Conservation (phyloP, 2,888 invertebrate species). For the Chymomyza caudatula region DNA sequence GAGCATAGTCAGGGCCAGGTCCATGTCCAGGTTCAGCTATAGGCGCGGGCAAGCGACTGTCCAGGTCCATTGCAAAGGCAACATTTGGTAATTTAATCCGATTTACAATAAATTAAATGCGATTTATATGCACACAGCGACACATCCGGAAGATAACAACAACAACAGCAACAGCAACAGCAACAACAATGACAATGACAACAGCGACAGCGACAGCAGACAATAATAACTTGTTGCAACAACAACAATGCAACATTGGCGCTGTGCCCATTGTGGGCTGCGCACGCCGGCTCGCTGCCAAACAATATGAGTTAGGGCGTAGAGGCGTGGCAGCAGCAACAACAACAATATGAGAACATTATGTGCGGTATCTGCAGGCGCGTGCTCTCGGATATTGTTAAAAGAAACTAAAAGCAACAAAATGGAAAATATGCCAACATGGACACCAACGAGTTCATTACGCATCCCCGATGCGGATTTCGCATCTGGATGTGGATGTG, state of each 20-base stretch:
- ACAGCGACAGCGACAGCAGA: conserved; percentile 24
- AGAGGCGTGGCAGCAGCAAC: neutral
- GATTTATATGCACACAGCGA: conserved; percentile 72
- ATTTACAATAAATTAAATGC: conserved; percentile 76
- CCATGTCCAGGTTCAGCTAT: neutral
- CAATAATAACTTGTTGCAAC: neutral
- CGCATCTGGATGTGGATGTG: neutral
- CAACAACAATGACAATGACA: conserved; percentile 27
- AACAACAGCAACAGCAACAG: conserved; percentile 34
- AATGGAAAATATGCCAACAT: conserved; percentile 1
- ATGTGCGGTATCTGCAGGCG: neutral
- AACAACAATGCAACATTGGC: conserved; percentile 43
- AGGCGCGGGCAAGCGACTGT: neutral
- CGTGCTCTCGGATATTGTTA: conserved; percentile 34
- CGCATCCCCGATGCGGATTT: conserved; percentile 44
- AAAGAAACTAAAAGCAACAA: conserved; percentile 29
- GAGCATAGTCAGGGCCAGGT: neutral
- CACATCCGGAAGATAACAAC: conserved; percentile 68
- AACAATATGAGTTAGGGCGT: neutral
- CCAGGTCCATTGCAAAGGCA: conserved; percentile 25
- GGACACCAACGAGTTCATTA: conserved; percentile 58
- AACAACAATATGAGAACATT: neutral
- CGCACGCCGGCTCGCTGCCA: neutral
- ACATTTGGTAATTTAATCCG: conserved; percentile 76
- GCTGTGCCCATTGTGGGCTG: conserved; percentile 61